phyloP scores from a whole-genome alignment of 2,888 invertebrate species.

The Athalia cordata region DNA sequence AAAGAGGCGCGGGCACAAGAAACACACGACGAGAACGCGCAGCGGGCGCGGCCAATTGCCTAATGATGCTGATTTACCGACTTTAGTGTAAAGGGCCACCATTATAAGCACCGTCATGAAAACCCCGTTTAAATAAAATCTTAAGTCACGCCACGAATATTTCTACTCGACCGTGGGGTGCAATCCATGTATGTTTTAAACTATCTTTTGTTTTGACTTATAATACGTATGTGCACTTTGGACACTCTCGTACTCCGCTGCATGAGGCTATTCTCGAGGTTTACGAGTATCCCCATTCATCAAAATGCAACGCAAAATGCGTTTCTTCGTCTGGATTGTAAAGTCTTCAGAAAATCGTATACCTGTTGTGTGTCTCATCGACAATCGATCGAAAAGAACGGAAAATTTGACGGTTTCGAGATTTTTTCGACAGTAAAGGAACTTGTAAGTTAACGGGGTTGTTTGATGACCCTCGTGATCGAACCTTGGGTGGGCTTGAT shows the following conservation, averaged over 20 bases:
- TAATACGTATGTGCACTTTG: not conserved
- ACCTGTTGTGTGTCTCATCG: too few relatives aligned
- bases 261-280: not conserved
- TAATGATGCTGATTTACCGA: constrained; percentile 63
- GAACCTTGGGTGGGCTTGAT: constrained; percentile 36
- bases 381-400: too few relatives aligned
- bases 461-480: constrained; percentile 24
- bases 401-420: too few relatives aligned
- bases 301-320: too few relatives aligned
- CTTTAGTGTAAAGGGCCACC: constrained; percentile 32
- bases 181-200: not conserved
- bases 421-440: too few relatives aligned
- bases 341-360: too few relatives aligned
- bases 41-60: constrained; percentile 57
- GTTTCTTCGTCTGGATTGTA: too few relatives aligned
- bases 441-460: not conserved
- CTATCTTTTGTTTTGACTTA: constrained; percentile 26
- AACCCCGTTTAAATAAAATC: constrained; percentile 15
- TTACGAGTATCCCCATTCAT: not conserved
- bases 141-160: constrained; percentile 14
- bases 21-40: constrained; percentile 29
- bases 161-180: constrained; percentile 10
- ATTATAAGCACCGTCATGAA: constrained; percentile 14
- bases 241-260: not conserved
- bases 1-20: constrained; percentile 39